Conservation (phyloP, 2,888 invertebrate genomes). For the Allophyes oxyacanthae region DNA sequence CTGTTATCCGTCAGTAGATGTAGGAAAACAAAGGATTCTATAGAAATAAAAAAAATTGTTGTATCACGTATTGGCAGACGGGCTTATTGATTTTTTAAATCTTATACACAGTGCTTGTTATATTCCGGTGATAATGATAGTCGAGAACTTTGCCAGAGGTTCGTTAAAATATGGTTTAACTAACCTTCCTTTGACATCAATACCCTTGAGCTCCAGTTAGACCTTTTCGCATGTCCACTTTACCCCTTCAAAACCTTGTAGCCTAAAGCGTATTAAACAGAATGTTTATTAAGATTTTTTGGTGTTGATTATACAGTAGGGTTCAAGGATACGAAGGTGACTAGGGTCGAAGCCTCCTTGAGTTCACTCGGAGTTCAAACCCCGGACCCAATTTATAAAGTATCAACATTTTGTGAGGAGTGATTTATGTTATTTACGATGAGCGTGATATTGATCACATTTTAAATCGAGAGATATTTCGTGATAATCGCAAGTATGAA, state of each 20-base stretch:
- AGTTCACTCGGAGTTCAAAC: constrained; percentile 47
- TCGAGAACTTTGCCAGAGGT: neutral
- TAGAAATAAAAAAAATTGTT: too few relatives aligned
- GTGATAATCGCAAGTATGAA: too few relatives aligned
- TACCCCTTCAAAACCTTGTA: constrained; percentile 20
- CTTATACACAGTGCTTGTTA: too few relatives aligned
- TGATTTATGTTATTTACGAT: constrained; percentile 41
- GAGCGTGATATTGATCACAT: constrained; percentile 20
- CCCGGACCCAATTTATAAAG: constrained; percentile 23
- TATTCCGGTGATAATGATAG: too few relatives aligned
- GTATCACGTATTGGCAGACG: too few relatives aligned
- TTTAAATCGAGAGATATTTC: constrained; percentile 23
- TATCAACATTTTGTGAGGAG: constrained; percentile 22
- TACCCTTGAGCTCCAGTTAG: constrained; percentile 28
- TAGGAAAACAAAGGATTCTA: too few relatives aligned
- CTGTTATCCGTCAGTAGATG: too few relatives aligned
- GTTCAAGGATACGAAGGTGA: constrained; percentile 48
- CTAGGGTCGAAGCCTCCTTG: constrained; percentile 36
- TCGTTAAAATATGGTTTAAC: constrained; percentile 28
- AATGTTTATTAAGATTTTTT: constrained; percentile 48
- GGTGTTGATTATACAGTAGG: constrained; percentile 32
- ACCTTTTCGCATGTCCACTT: constrained; percentile 21
- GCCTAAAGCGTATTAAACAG: constrained; percentile 22
- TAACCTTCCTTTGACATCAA: constrained; percentile 43
- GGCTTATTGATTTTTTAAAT: too few relatives aligned